phyloP scores from a whole-genome alignment of 2,797 vertebrate genomes.

The Manis javanica region DNA sequence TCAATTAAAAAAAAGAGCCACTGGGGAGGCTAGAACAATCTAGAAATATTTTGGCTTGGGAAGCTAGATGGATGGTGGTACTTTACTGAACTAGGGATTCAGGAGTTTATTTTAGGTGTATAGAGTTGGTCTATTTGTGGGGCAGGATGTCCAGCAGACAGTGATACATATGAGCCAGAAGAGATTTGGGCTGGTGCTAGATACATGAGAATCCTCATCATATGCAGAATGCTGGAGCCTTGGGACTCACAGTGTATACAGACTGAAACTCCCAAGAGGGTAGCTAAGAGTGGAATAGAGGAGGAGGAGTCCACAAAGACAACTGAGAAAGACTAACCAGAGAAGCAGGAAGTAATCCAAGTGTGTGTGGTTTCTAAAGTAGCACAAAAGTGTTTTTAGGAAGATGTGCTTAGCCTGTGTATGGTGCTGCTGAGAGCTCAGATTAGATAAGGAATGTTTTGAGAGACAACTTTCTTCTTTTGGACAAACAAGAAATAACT shows the following conservation, averaged over 20 bases:
- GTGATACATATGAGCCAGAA: not conserved
- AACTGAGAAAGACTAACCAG: not conserved
- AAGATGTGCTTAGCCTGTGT: not conserved
- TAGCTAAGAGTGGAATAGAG: not conserved
- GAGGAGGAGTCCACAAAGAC: not conserved
- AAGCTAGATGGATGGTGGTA: not conserved
- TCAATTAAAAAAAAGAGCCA: too few relatives aligned
- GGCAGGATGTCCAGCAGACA: not conserved
- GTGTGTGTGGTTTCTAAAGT: not conserved
- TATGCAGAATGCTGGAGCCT: not conserved
- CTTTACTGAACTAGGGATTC: not conserved
- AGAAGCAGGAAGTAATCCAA: not conserved
- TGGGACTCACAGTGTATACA: accelerated
- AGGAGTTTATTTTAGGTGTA: not conserved
- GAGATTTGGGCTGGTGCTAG: not conserved
- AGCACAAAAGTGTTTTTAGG: not conserved
- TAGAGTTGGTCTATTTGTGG: not conserved
- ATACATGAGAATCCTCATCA: not conserved
- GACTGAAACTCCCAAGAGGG: not conserved
- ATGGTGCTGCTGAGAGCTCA: not conserved
- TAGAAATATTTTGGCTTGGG: not conserved
- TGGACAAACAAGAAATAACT: not conserved
- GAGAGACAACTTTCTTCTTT: not conserved
- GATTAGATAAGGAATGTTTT: not conserved
- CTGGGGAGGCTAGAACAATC: not conserved